Percentiles rank a stretch among this genome's conserved stretches.
phyloP scores from a whole-genome alignment of 1,140 invertebrate species.

The Drosophila grimshawi region DNA sequence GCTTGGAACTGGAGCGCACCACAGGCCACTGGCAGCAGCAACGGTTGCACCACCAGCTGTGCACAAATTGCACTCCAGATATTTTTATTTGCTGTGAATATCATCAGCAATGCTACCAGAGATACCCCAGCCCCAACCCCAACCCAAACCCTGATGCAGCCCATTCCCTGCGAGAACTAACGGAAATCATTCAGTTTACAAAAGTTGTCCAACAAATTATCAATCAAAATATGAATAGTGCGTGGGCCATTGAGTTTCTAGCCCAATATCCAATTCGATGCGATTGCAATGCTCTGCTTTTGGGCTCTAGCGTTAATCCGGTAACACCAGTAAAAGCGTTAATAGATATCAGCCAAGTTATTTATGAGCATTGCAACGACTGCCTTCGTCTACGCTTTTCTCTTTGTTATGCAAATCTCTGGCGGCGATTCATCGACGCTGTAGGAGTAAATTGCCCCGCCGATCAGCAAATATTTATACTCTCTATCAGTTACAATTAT shows the following conservation, averaged over 20 bases:
- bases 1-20: conserved; percentile 54
- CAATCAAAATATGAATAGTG: conserved; percentile 26
- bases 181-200: conserved; percentile 13
- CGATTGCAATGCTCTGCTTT: conserved; percentile 5
- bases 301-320: conserved; percentile 66
- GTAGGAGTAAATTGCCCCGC: conserved; percentile 80
- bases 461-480: conserved; percentile 51
- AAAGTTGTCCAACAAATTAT: conserved; percentile 32
- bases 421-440: conserved; percentile 33
- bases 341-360: conserved; percentile 81
- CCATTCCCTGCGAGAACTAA: conserved; percentile 9
- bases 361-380: conserved; percentile 56
- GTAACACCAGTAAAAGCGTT: conserved; percentile 72
- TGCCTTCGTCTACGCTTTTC: conserved; percentile 30
- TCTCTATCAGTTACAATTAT: not conserved
- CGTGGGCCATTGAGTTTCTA: conserved; percentile 10
- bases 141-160: not conserved
- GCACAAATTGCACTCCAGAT: conserved; percentile 80
- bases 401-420: conserved; percentile 69
- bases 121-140: not conserved
- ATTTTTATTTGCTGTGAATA: conserved; percentile 83
- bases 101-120: conserved; percentile 40
- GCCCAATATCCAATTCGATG: not conserved
- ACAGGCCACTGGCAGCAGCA: conserved; percentile 57
- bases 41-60: conserved; percentile 81